Base-by-base conservation (phyloP, 2,797 vertebrate species). In the Neostethus bicornis region DNA sequence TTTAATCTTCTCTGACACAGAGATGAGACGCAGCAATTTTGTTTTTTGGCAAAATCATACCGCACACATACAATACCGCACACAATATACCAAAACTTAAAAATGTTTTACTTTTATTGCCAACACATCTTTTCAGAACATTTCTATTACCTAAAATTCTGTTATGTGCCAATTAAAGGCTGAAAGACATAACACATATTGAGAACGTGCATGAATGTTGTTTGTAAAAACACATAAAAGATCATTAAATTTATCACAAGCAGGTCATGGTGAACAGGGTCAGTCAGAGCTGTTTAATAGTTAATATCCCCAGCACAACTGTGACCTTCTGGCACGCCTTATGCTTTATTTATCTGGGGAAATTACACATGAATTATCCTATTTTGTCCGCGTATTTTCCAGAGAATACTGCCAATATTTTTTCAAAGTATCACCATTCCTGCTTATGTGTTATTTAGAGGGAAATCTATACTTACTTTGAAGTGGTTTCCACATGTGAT, bases 291-390 rank as follows among this genome's bases (percentile, higher is more conserved):
- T 67, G 39, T 31, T 85, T 79, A 77, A 80, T 73, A 75, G 51
- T 85, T 86, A 76, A 82, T 75, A 77, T 35, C 58, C 39, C 50
- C 56, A 60, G 69, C 55, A 69, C 43, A 66, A 70, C 64, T 0
- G 20, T 77, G 76, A 76, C 73, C 81, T 83, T 70, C 66, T 69
- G 70, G 60, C 47, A 46, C 5, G 6, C 17, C 47, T 49, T 14
- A 71, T 75, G 60, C 70, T 81, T 81, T 74, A 85, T 84, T 79
- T 55, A 82, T 65, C 17, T 10, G 17, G 16, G 51, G 43, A 50
- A 70, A 66, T 51, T 71, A 71, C 52, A 69, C 67, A 74, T 65
- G 31, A 51, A 39, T 68, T 51, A 54, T 25, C 12, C 64, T 55
- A 46, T 52, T n/a, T 45, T 19, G 45, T 65, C 54, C 20, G 35